Evolutionary conservation across 2,113 vertebrate species (phyloP), one percentile per base, ranked within the genome.

Genomic region (Macrotis lagotis): DNA sequence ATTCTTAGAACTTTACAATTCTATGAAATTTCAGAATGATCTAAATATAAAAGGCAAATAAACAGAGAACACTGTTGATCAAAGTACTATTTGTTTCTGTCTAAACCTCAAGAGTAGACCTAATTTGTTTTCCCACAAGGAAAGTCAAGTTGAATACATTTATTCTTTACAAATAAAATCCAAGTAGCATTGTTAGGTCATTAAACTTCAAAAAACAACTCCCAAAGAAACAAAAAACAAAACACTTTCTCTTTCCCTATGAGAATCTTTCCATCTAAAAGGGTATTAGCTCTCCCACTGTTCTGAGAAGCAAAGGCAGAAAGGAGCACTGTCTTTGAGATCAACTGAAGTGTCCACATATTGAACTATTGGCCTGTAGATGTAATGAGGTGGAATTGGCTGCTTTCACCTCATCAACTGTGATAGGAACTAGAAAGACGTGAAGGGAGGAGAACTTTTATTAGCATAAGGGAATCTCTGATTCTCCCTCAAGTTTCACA

Each of bases 11-110:
- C 88, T 51, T 94, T 52, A 92, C 95, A 97, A 93, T 95, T 97
- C 97, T 97, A 97, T 98, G 92, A 93, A 97, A 96, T 93, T 97
- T 94, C 91, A 51, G 28, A 51, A 88, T 95, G 96, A 97, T 97
- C 94, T 89, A 96, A 92, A 97, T 53, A 95, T 12, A 95, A 95
- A 94, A 97, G 89, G 95, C 94, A 92, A 91, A 96, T 93, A 92
- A 97, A 96, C 96, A 90, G 95, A 92, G 96, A 95, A 97, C 92
- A 97, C 2, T 1, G 59, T 26, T 88, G 89, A 96, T 93, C 93
- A 93, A 95, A 88, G 91, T 94, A 59, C 89, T 53, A 91, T 25
- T 95, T 93, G 92, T 25, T 95, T 93, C 93, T 93, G 89, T 94
- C 94, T 93, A 94, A 96, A 92, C 91, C 50, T 9, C 90, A 50